These are phyloP conservation scores for Cheirogaleus medius DNA, from an alignment of 2,113 vertebrate species.

Conservation along the genomic window DNA sequence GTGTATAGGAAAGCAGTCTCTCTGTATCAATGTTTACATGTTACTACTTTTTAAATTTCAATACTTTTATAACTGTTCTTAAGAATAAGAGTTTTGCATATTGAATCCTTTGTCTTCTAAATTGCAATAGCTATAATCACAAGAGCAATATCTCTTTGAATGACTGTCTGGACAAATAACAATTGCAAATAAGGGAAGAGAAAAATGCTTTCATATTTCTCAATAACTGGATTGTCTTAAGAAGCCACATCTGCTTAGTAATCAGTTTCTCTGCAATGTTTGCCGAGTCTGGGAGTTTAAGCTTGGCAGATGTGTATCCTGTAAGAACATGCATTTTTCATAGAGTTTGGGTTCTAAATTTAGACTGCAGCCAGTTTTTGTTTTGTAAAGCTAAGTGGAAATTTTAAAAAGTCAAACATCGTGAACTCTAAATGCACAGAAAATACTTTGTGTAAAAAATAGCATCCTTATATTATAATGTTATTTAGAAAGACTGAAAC, in stretches of 20 bases:
- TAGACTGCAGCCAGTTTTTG: slow-evolving; percentile 72
- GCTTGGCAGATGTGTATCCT: slow-evolving; percentile 58
- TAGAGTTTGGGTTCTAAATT: slow-evolving; percentile 78
- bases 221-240: slow-evolving; percentile 62
- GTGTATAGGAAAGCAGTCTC: slow-evolving; percentile 86
- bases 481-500: slow-evolving; percentile 61
- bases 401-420: slow-evolving; percentile 71
- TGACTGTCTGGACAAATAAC: slow-evolving; percentile 83
- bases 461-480: slow-evolving; percentile 69
- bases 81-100: slow-evolving; percentile 90
- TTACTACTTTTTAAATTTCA: slow-evolving; percentile 94
- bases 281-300: slow-evolving; percentile 40
- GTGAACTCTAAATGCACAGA: slow-evolving; percentile 74
- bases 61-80: slow-evolving; percentile 96
- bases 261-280: slow-evolving; percentile 35
- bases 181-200: slow-evolving; percentile 49
- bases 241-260: slow-evolving; percentile 60
- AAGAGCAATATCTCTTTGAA: slow-evolving; percentile 90
- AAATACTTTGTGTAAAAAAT: slow-evolving; percentile 74
- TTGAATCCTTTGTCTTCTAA: slow-evolving; percentile 86
- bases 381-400: slow-evolving; percentile 69
- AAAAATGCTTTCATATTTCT: slow-evolving; percentile 42
- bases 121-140: slow-evolving; percentile 89
- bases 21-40: slow-evolving; percentile 95
- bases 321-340: slow-evolving; percentile 74